These are phyloP conservation scores for Sebastes paucispinis DNA, from an alignment of 2,797 vertebrate species.

Conservation along the genomic window DNA sequence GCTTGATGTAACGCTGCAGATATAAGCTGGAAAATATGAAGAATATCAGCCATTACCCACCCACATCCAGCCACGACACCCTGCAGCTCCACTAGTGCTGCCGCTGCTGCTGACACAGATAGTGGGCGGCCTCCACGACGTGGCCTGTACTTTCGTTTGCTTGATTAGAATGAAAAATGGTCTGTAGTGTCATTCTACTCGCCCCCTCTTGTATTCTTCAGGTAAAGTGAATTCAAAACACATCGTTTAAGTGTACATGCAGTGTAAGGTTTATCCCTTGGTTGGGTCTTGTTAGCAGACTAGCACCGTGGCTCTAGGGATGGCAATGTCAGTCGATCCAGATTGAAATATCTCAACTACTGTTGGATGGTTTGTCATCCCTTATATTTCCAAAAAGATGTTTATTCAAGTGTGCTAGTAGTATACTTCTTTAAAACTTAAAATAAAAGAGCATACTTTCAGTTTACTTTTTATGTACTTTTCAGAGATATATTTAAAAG, in stretches of 20 bases:
- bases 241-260: not conserved
- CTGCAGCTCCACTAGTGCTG: conserved; percentile 30
- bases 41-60: conserved; percentile 75
- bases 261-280: not conserved
- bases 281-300: not conserved
- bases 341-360: not conserved
- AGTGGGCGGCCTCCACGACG: conserved; percentile 45
- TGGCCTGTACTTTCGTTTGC: conserved; percentile 37
- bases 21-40: conserved; percentile 44
- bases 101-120: conserved; percentile 52
- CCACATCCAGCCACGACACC: conserved; percentile 48
- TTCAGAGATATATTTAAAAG: no score
- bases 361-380: not conserved
- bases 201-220: not conserved
- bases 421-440: no score
- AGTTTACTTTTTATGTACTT: no score
- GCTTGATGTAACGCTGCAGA: conserved; percentile 43
- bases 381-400: no score
- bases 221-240: not conserved
- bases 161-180: conserved; percentile 36
- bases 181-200: conserved; percentile 4
- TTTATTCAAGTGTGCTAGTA: no score
- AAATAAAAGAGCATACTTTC: no score
- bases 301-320: not conserved
- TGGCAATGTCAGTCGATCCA: not conserved